Conservation (phyloP, 2,888 invertebrate species). For the Xanthia togata region DNA sequence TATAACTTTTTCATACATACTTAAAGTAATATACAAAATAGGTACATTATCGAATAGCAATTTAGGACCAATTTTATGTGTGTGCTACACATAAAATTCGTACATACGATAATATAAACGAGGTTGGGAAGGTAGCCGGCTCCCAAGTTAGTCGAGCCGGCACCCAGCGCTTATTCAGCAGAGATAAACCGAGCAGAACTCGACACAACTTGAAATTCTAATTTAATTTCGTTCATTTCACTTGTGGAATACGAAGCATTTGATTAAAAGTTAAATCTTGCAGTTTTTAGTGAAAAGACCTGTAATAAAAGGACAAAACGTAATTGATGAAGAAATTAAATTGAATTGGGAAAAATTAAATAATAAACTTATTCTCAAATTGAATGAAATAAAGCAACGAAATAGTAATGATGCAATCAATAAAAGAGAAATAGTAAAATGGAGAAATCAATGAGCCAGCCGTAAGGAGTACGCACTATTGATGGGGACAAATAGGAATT, state of each 20-base stretch:
- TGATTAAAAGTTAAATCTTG: slow-evolving; percentile 62
- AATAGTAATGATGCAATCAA: slow-evolving; percentile 23
- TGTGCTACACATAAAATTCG: slow-evolving; percentile 21
- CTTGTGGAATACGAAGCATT: slow-evolving; percentile 59
- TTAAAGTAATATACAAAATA: slow-evolving; percentile 4
- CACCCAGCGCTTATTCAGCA: slow-evolving; percentile 67
- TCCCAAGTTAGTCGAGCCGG: slow-evolving; percentile 56
- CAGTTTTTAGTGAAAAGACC: slow-evolving; percentile 25
- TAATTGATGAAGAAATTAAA: background rate
- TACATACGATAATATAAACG: slow-evolving; percentile 50
- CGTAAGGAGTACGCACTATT: slow-evolving; percentile 36
- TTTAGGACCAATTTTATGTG: no score
- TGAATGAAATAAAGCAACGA: background rate
- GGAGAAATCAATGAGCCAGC: slow-evolving; percentile 42
- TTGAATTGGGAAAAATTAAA: background rate
- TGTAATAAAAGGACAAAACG: background rate
- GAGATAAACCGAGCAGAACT: slow-evolving; percentile 68
- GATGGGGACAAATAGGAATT: slow-evolving; percentile 53
- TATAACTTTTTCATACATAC: background rate
- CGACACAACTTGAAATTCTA: slow-evolving; percentile 74
- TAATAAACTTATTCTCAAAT: background rate
- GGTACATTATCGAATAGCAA: slow-evolving; percentile 30
- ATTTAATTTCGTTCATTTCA: slow-evolving; percentile 73
- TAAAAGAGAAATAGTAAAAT: slow-evolving; percentile 16
- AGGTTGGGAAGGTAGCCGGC: slow-evolving; percentile 51